Percentiles rank a stretch among this genome's conserved stretches.
phyloP scores from a whole-genome alignment of 2,113 vertebrate genomes.

The Mus musculus region GRCm39 chr14:105977501-105978000 shows the following conservation, averaged over 20 bases:
- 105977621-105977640: not conserved
- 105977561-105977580: not conserved
- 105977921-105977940: not conserved
- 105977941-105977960: not conserved
- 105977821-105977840: not conserved
- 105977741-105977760: conserved; percentile 33
- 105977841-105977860: conserved; percentile 13
- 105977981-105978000: not conserved
- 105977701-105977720: conserved; percentile 18
- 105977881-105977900: not conserved
- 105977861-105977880: not conserved
- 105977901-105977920: too few relatives aligned
- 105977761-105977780: not conserved
- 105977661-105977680: conserved; percentile 24
- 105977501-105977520: conserved; percentile 34
- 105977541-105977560: not conserved
- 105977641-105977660: not conserved
- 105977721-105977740: conserved; percentile 39
- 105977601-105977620: conserved; percentile 7
- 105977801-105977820: conserved; percentile 48
- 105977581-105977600: not conserved
- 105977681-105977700: not conserved
- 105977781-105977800: conserved; percentile 36
- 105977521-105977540: not conserved
- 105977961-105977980: too few relatives aligned